Conservation (phyloP, 2,888 invertebrate species). For the Drosophila atripex region DNA sequence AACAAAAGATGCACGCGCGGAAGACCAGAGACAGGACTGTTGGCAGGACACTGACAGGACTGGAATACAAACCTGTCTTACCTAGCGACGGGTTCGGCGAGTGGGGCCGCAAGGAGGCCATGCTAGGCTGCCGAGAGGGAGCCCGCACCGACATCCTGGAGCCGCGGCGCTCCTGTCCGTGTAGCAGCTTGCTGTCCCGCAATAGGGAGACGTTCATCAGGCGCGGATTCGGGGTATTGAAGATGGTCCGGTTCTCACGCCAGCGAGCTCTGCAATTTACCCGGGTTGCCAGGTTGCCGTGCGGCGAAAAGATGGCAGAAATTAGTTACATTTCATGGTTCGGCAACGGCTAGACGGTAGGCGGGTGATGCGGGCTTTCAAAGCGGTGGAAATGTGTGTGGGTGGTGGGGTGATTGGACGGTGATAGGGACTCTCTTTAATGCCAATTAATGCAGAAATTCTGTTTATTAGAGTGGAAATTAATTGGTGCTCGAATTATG, state of each 20-base stretch:
- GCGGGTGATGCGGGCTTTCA: conserved; percentile 29
- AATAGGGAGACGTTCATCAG: conserved; percentile 95
- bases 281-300: conserved; percentile 1
- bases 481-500: conserved; percentile 65
- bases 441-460: conserved; percentile 65
- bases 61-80: conserved; percentile 84
- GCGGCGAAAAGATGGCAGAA: conserved; percentile 1
- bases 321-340: conserved; percentile 35
- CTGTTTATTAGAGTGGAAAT: conserved; percentile 67
- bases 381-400: conserved; percentile 19
- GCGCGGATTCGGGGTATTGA: conserved; percentile 96
- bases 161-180: conserved; percentile 90
- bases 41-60: conserved; percentile 42
- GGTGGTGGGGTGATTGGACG: conserved; percentile 19
- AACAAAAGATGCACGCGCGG: conserved; percentile 46
- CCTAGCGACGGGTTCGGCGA: conserved; percentile 86
- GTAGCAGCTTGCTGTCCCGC: conserved; percentile 91
- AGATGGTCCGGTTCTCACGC: conserved; percentile 95
- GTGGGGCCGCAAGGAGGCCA: conserved; percentile 92
- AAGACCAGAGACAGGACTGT: conserved; percentile 23
- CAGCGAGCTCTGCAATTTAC: conserved; percentile 90
- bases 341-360: neutral
- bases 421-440: conserved; percentile 25
- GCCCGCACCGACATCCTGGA: conserved; percentile 91
- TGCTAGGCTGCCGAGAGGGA: conserved; percentile 93